These are phyloP conservation scores for Crossocerus cetratus DNA, from an alignment of 2,888 invertebrate species.

Conservation along the genomic window DNA sequence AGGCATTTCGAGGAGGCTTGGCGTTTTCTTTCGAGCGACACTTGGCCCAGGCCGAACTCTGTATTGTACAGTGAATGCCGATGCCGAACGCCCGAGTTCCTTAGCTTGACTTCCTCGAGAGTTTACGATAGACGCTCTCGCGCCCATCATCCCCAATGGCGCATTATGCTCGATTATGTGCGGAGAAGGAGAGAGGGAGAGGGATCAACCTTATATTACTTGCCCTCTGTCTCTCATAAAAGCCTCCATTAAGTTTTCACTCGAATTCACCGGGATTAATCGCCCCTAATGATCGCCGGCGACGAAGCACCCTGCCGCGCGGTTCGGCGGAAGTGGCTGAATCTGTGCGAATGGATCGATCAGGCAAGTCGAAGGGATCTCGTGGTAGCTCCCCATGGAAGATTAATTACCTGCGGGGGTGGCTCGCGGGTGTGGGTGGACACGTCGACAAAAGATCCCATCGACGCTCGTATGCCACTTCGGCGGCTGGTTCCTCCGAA, in stretches of 20 bases:
- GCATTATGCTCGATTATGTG: background rate
- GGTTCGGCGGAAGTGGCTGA: slow-evolving; percentile 10
- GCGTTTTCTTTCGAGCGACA: background rate
- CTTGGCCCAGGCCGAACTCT: background rate
- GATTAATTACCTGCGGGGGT: slow-evolving; percentile 33
- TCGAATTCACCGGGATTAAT: slow-evolving; percentile 27
- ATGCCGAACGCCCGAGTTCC: background rate
- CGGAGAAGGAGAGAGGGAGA: background rate
- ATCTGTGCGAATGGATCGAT: slow-evolving; percentile 26
- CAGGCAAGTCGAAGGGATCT: slow-evolving; percentile 14
- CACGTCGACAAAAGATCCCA: slow-evolving; percentile 22
- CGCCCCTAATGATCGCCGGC: slow-evolving; percentile 23
- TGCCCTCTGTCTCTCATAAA: slow-evolving; percentile 3
- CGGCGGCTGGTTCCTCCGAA: slow-evolving; percentile 13
- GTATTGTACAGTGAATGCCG: background rate
- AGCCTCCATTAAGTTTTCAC: slow-evolving; percentile 26
- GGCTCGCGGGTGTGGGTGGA: slow-evolving; percentile 1
- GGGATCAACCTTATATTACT: too few relatives aligned
- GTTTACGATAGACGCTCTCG: background rate
- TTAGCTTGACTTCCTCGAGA: background rate
- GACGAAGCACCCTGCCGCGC: background rate
- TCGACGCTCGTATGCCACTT: slow-evolving; percentile 16
- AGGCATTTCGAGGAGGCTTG: background rate
- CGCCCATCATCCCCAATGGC: background rate
- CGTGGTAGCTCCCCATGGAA: slow-evolving; percentile 12